Base-by-base conservation (phyloP, 2,888 invertebrate genomes). In the Chorisops tibialis region DNA sequence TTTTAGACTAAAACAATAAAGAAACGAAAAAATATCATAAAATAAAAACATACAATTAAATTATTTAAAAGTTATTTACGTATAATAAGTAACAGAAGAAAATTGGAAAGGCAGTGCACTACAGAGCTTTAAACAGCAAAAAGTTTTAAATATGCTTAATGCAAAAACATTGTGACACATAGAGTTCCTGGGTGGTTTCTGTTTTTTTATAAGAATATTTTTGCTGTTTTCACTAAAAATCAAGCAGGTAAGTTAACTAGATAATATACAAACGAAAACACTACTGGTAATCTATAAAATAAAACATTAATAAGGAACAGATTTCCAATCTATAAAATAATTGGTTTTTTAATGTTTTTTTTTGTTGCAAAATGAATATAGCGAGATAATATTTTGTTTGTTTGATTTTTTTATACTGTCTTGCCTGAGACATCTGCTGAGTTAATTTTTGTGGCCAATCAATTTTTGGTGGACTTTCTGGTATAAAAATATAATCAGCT, bases 401-500 rank as follows among this genome's bases (percentile, higher is more conserved):
- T 22, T 60, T 37, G 12, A 50, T 35, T 39, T 39, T 30, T 30
- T 30, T 9, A n/a, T 60, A n/a, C 19, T 60, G 49, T 71, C 78
- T 79, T 84, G 84, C 86, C 85, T 85, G 84, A 73, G 79, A 80
- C 74, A 92, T 83, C 79, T 89, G 89, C 75, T 81, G 81, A 81
- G 91, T 92, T 70, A 92, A 80, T 73, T 83, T 84, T 70, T 84
- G 83, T 70, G 86, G 85, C 92, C 92, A 92, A 77, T 87, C 87
- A 66, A 77, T 77, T 70, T 72, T 87, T 74, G 92, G 89, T 74
- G 93, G 92, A 81, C 87, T 87, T 83, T 93, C 93, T 69, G 93
- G 92, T 78, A 92, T 87, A 82, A 94, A 93, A 76, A 88, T 86
- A 85, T 86, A 91, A 80, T 91, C 91, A 73, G 91, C 92, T 76